Base-by-base conservation (phyloP, 2,888 invertebrate species). In the Melinopterus prodromus region DNA sequence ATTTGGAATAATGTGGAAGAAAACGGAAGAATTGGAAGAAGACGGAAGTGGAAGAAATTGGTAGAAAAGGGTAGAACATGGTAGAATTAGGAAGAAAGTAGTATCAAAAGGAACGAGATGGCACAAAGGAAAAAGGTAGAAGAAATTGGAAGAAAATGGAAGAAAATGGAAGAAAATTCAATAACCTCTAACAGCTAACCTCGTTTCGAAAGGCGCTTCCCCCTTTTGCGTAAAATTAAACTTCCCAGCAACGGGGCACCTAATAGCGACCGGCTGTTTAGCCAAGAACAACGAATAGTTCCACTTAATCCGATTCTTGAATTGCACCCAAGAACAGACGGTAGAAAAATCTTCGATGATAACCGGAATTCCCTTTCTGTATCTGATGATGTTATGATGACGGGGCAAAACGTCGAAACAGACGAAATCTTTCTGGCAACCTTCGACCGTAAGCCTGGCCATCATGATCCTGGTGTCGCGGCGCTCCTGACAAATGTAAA, bases 361-460 rank as follows among this genome's bases (percentile, higher is more conserved):
- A 84, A 97, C 96, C 0, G 97, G 97, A 77, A 96, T 87, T 6
- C 97, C 97, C 89, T 94, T 95, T 69, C 97, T 92, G 89, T 96
- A 99, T 84, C 99, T 92, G 84, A 99, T 98, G 80, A 99, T 92
- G 88, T 98, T 99, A 88, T 98, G 98, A 91, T 99, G 98, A 79
- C 97, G 94, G 0, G 98, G 97, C 77, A 98, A 94, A 88, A 99
- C 98, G 88, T 99, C 98, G 85, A 98, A 98, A 87, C 99, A 99
- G 6, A 98, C 94, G 88, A 96, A 99, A 92, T 99, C 99, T 86
- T 98, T 98, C 90, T 99, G 99, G 89, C 95, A 96, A 90, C 98
- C 98, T 88, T 99, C 99, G 0, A 99, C 98, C 0, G 98, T 98
- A 7, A 99, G 93, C 81, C 98, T 92, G 0, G 99, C 97, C 97